Conservation (phyloP, 2,888 invertebrate species). For the Tanypteryx hageni region DNA sequence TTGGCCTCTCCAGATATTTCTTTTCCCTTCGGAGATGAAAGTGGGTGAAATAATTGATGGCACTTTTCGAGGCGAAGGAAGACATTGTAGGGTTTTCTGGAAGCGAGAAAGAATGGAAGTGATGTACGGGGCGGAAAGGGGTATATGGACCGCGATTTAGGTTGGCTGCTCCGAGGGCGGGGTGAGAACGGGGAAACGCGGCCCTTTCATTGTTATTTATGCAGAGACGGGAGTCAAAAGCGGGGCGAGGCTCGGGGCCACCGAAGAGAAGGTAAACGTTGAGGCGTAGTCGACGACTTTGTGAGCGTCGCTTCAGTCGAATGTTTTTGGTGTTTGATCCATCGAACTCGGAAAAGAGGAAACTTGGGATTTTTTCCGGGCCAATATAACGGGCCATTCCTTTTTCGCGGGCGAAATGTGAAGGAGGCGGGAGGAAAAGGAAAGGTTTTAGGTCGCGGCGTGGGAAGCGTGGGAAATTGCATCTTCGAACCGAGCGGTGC, state of each 20-base stretch:
- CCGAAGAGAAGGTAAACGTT: background rate
- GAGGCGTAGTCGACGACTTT: background rate
- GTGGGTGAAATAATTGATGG: no score
- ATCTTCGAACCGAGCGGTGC: background rate
- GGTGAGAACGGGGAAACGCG: background rate
- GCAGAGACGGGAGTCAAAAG: background rate
- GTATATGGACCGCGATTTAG: background rate
- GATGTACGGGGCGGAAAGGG: background rate
- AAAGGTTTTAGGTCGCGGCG: background rate
- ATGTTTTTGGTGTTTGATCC: no score
- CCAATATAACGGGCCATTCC: background rate
- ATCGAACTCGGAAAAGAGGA: background rate
- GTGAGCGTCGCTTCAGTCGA: background rate
- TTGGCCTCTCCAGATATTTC: no score
- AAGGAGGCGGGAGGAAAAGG: background rate
- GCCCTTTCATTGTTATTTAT: slow-evolving; percentile 5
- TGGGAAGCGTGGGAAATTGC: background rate
- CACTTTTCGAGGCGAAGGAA: background rate
- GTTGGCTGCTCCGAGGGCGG: background rate
- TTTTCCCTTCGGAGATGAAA: no score
- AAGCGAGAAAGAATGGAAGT: background rate
- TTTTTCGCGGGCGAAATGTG: background rate
- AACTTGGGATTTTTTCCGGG: background rate
- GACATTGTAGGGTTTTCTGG: background rate
- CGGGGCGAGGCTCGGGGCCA: background rate